phyloP scores from a whole-genome alignment of 2,797 vertebrate genomes.

The Benthosema pterotum region DNA sequence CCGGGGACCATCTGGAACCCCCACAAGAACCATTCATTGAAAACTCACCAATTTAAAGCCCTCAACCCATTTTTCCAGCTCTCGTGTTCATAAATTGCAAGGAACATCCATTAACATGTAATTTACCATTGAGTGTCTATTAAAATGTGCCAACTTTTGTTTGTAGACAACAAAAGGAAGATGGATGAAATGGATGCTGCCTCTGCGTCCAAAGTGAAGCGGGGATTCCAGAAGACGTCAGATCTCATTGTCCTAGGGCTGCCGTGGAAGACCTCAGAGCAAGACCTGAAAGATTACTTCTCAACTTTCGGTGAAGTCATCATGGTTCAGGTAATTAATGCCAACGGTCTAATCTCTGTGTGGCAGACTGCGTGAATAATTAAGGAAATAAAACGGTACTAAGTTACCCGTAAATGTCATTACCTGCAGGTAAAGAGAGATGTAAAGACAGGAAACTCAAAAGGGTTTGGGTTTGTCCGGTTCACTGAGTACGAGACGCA shows the following conservation, averaged over 20 bases:
- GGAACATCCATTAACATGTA: too few species aligned
- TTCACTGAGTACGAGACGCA: slow-evolving; percentile 99
- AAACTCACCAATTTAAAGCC: too few species aligned
- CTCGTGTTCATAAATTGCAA: too few species aligned
- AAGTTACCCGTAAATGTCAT: not conserved
- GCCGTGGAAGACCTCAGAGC: slow-evolving; percentile 97
- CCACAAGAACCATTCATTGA: too few species aligned
- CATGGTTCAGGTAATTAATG: slow-evolving; percentile 93
- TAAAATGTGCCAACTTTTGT: slow-evolving; percentile 2
- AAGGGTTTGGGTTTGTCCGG: slow-evolving; percentile 97
- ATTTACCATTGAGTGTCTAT: too few species aligned
- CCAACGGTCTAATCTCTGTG: not conserved
- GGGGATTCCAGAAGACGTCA: slow-evolving; percentile 96
- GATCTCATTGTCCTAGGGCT: slow-evolving; percentile 96
- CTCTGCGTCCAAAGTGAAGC: slow-evolving; percentile 95
- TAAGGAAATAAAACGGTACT: too few species aligned
- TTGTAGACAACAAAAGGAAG: slow-evolving; percentile 96
- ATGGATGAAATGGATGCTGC: slow-evolving; percentile 99
- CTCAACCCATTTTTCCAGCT: too few species aligned
- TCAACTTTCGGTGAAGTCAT: slow-evolving; percentile 97
- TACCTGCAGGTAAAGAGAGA: slow-evolving; percentile 92
- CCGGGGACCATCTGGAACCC: too few species aligned
- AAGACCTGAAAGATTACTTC: slow-evolving; percentile 98
- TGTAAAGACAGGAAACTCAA: slow-evolving; percentile 95
- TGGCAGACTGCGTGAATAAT: not conserved